These are phyloP conservation scores for Notospermus geniculatus DNA, from an alignment of 1,140 invertebrate species.

Conservation along the genomic window DNA sequence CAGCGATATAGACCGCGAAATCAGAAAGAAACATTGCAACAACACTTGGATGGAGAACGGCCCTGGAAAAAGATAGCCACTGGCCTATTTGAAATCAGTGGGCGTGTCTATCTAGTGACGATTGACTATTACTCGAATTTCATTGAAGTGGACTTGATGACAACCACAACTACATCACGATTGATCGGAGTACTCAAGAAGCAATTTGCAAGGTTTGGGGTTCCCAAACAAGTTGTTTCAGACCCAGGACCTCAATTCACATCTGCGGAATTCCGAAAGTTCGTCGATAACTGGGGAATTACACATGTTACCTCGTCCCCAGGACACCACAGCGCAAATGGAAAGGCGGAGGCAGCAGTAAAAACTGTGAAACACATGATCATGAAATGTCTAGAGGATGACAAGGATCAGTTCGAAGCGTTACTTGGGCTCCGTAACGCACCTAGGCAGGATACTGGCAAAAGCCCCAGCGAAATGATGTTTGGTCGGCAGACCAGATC, in stretches of 20 bases:
- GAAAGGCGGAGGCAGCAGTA: slow-evolving; percentile 31
- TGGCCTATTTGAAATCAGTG: slow-evolving; percentile 17
- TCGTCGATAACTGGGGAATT: slow-evolving; percentile 26
- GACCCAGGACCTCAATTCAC: slow-evolving; percentile 35
- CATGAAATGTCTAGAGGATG: slow-evolving; percentile 23
- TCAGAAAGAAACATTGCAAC: slow-evolving; percentile 22
- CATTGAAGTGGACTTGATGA: slow-evolving; percentile 17
- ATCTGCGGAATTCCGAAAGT: slow-evolving; percentile 25
- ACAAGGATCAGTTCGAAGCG: slow-evolving; percentile 20
- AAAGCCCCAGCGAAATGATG: slow-evolving; percentile 29
- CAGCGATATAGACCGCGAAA: slow-evolving; percentile 18
- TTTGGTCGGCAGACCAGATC: slow-evolving; percentile 23
- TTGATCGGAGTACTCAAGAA: slow-evolving; percentile 25
- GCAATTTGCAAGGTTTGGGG: slow-evolving; percentile 29
- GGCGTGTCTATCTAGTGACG: slow-evolving; percentile 18
- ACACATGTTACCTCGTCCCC: slow-evolving; percentile 26
- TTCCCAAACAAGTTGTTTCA: slow-evolving; percentile 23
- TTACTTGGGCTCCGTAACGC: slow-evolving; percentile 28
- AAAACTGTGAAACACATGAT: slow-evolving; percentile 29
- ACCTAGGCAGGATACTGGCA: slow-evolving; percentile 25
- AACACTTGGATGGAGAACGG: slow-evolving; percentile 12
- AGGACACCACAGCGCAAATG: slow-evolving; percentile 26
- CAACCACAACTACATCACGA: slow-evolving; percentile 11
- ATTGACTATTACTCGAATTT: slow-evolving; percentile 28
- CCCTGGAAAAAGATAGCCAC: slow-evolving; percentile 20